Conservation (phyloP, 2,113 vertebrate species). For the Rhineura floridana region DNA sequence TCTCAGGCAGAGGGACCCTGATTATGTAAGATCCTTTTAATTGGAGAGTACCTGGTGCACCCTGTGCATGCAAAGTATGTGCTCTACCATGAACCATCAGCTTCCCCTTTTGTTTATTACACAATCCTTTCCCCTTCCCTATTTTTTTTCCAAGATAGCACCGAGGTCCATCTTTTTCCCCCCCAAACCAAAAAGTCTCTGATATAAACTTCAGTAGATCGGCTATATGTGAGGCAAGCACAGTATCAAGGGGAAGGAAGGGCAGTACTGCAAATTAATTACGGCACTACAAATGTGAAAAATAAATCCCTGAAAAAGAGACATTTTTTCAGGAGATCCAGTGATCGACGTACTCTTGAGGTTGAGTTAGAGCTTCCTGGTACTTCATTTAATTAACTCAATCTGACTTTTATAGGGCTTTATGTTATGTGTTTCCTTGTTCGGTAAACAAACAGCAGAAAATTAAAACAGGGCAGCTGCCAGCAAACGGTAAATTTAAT, state of each 20-base stretch:
- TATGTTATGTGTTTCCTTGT: constrained; percentile 73
- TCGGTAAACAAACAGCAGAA: constrained; percentile 79
- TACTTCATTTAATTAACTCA: constrained; percentile 79
- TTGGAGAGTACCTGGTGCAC: no score
- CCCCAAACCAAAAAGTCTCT: neutral
- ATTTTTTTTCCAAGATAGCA: neutral
- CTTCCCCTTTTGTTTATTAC: neutral
- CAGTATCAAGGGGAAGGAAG: constrained; percentile 17
- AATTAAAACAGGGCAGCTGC: constrained; percentile 78
- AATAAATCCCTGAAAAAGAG: constrained; percentile 70
- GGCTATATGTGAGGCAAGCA: constrained; percentile 36
- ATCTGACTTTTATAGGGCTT: constrained; percentile 78
- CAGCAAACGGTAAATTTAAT: constrained; percentile 79
- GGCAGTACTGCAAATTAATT: constrained; percentile 55
- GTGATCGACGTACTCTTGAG: constrained; percentile 70
- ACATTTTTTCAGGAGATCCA: constrained; percentile 70
- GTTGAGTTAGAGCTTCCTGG: constrained; percentile 71
- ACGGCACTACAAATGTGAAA: constrained; percentile 61
- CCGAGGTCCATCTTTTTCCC: neutral
- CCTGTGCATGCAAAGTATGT: neutral
- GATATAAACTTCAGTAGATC: constrained; percentile 31
- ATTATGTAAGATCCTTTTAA: neutral
- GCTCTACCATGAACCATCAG: neutral
- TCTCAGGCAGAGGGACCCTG: neutral
- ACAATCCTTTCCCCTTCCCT: constrained; percentile 4